phyloP scores from a whole-genome alignment of 2,888 invertebrate genomes.

The Apocheima hispidaria region DNA sequence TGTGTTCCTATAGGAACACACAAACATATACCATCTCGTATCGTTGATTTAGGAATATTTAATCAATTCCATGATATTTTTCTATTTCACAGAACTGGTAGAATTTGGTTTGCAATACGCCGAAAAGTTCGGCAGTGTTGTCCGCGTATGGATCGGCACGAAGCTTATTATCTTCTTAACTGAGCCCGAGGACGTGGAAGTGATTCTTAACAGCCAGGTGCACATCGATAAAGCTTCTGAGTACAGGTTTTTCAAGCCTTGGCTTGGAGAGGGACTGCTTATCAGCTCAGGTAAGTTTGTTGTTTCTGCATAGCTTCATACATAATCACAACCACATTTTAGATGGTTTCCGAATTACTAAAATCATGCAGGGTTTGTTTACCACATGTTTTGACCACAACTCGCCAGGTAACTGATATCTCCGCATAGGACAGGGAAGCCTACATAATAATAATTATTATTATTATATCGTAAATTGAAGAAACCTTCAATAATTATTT shows the following conservation, averaged over 20 bases:
- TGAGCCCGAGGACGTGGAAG: conserved; percentile 90
- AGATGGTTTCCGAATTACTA: too few relatives aligned
- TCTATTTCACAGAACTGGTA: conserved; percentile 84
- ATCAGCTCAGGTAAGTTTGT: conserved; percentile 88
- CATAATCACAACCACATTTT: background rate
- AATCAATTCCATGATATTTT: too few relatives aligned
- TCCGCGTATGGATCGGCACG: conserved; percentile 89
- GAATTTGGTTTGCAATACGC: conserved; percentile 75
- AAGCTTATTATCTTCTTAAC: conserved; percentile 88
- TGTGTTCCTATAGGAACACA: too few relatives aligned
- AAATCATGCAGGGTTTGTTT: too few relatives aligned
- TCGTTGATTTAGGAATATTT: too few relatives aligned
- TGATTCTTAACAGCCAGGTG: conserved; percentile 90
- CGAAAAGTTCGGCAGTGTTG: conserved; percentile 82
- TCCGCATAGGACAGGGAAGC: too few relatives aligned
- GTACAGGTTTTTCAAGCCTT: conserved; percentile 91
- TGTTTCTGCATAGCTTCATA: background rate
- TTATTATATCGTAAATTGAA: too few relatives aligned
- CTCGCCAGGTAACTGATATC: too few relatives aligned
- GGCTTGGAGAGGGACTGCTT: conserved; percentile 92
- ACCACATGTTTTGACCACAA: too few relatives aligned
- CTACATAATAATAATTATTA: too few relatives aligned
- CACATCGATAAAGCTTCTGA: conserved; percentile 91
- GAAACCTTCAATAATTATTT: too few relatives aligned
- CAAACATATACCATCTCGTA: too few relatives aligned